A percentile compares a stretch with the other conserved stretches of the same genome.
phyloP scores from a whole-genome alignment of 2,888 invertebrate genomes.

The Philopedon plagiatum region DNA sequence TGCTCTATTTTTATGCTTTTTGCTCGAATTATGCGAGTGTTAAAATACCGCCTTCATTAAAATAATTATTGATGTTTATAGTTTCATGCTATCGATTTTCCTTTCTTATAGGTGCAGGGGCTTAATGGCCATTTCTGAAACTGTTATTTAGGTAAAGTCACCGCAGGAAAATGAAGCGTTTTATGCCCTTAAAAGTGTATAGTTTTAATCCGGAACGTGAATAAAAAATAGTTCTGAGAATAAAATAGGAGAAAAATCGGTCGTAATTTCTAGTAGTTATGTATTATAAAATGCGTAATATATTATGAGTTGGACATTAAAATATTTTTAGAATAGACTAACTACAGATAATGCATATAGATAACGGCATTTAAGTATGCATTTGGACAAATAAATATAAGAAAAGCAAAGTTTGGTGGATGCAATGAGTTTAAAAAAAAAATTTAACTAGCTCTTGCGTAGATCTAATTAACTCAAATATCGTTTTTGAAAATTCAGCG shows the following conservation, averaged over 20 bases:
- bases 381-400: no score
- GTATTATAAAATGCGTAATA: slow-evolving; percentile 4
- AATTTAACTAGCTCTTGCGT: no score
- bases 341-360: no score
- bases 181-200: slow-evolving; percentile 17
- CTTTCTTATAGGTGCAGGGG: slow-evolving; percentile 27
- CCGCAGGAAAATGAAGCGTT: slow-evolving; percentile 26
- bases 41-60: slow-evolving; percentile 23
- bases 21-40: slow-evolving; percentile 32
- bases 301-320: slow-evolving; percentile 9
- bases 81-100: slow-evolving; percentile 35
- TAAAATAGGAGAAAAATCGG: slow-evolving; percentile 12
- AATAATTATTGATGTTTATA: slow-evolving; percentile 39
- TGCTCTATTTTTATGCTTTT: slow-evolving; percentile 22
- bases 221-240: slow-evolving; percentile 33
- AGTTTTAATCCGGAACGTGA: slow-evolving; percentile 20
- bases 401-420: no score
- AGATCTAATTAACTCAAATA: no score
- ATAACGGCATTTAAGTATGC: no score
- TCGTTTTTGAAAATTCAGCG: no score
- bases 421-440: no score
- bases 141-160: slow-evolving; percentile 35
- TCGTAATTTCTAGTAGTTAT: slow-evolving; percentile 6
- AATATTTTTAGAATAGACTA: no score
- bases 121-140: slow-evolving; percentile 31